These are phyloP conservation scores for Promerops cafer DNA, from an alignment of 2,113 vertebrate species.

Conservation along the genomic window DNA sequence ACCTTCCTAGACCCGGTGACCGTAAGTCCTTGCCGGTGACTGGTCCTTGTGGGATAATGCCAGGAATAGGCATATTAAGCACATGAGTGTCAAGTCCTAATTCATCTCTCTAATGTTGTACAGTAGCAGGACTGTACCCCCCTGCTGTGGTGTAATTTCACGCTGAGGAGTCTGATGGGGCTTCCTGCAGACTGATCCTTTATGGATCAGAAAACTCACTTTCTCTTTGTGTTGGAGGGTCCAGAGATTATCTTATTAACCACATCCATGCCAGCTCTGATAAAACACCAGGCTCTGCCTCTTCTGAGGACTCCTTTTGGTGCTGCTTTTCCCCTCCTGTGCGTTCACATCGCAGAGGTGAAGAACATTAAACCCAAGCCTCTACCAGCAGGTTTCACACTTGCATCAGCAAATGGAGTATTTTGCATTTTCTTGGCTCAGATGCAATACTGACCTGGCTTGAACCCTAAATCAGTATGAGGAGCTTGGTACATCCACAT, in stretches of 20 bases:
- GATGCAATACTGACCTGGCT: background rate
- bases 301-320: background rate
- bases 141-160: slow-evolving; percentile 83
- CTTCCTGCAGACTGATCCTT: slow-evolving; percentile 80
- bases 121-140: slow-evolving; percentile 69
- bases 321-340: background rate
- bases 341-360: fast-evolving
- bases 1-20: background rate
- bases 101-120: slow-evolving; percentile 73
- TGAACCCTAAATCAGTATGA: background rate
- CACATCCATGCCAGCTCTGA: slow-evolving; percentile 35
- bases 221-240: slow-evolving; percentile 70
- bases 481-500: background rate
- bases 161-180: slow-evolving; percentile 78
- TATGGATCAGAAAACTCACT: slow-evolving; percentile 83
- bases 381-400: background rate
- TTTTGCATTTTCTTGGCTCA: background rate
- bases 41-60: slow-evolving; percentile 54
- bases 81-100: slow-evolving; percentile 70
- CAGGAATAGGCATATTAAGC: slow-evolving; percentile 60
- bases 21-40: slow-evolving; percentile 31
- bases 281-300: background rate
- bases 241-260: slow-evolving; percentile 73
- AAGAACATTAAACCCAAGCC: background rate
- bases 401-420: background rate